Conservation (phyloP, 2,797 vertebrate species). For the Gila robusta region DNA sequence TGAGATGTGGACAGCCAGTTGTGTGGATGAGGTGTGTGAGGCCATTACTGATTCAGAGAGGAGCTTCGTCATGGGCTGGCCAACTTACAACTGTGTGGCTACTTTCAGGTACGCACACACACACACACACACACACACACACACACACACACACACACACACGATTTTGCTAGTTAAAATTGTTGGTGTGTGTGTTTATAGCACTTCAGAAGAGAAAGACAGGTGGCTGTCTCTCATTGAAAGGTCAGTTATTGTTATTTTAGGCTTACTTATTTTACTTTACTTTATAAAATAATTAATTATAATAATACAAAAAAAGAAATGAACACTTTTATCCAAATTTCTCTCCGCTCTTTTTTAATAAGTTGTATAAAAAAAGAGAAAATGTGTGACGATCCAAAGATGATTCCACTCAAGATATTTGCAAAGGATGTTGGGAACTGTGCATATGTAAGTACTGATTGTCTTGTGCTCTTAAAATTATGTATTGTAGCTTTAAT, state of each 20-base stretch:
- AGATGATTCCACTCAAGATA: constrained; percentile 91
- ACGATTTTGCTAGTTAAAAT: neutral
- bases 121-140: neutral
- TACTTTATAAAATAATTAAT: neutral
- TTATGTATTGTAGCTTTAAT: neutral
- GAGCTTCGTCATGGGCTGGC: constrained; percentile 96
- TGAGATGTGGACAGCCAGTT: constrained; percentile 94
- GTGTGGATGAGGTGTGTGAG: constrained; percentile 93
- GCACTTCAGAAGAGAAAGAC: constrained; percentile 89
- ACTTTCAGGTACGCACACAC: constrained; percentile 88
- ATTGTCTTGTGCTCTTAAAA: neutral
- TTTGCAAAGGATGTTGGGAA: constrained; percentile 92
- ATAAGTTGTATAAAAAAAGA: constrained; percentile 88
- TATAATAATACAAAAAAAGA: neutral
- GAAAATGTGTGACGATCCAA: constrained; percentile 91
- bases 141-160: too few relatives aligned
- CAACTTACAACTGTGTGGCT: constrained; percentile 91
- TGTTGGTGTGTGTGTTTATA: constrained; percentile 59
- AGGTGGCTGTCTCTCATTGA: constrained; percentile 88
- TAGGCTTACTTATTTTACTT: neutral
- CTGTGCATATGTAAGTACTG: constrained; percentile 89
- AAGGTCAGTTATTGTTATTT: constrained; percentile 75
- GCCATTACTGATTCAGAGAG: constrained; percentile 83
- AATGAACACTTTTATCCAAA: neutral
- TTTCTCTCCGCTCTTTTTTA: neutral